phyloP scores from a whole-genome alignment of 2,797 vertebrate genomes.

The Balearica regulorum region DNA sequence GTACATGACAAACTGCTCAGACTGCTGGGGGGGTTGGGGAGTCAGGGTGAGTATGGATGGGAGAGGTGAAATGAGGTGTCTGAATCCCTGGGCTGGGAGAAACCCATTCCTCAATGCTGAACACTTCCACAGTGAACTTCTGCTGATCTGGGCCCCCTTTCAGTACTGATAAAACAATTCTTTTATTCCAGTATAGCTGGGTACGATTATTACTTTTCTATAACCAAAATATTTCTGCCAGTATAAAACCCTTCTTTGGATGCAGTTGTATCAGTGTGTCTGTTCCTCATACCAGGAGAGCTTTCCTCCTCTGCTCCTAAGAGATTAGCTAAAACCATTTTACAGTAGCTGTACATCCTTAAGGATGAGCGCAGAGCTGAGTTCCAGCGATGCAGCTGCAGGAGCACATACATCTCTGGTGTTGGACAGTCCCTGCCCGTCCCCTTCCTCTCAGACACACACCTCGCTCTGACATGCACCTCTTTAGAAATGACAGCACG shows the following conservation, averaged over 20 bases:
- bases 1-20: neutral
- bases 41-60: rapidly evolving
- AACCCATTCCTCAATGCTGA: neutral
- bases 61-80: neutral
- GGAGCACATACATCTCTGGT: neutral
- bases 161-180: neutral
- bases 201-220: neutral
- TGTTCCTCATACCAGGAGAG: neutral
- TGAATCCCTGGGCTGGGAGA: neutral
- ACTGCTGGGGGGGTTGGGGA: neutral
- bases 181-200: neutral
- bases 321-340: neutral
- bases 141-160: neutral
- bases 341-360: neutral
- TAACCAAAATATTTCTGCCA: neutral
- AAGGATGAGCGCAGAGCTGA: neutral
- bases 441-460: neutral
- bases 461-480: neutral
- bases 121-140: neutral
- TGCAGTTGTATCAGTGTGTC: neutral
- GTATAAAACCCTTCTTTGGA: neutral
- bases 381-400: neutral
- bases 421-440: neutral
- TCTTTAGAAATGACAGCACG: neutral
- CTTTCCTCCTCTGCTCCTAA: neutral